Evolutionary conservation across 1,140 invertebrate species (phyloP).

Genomic region (Colletes gigas): DNA sequence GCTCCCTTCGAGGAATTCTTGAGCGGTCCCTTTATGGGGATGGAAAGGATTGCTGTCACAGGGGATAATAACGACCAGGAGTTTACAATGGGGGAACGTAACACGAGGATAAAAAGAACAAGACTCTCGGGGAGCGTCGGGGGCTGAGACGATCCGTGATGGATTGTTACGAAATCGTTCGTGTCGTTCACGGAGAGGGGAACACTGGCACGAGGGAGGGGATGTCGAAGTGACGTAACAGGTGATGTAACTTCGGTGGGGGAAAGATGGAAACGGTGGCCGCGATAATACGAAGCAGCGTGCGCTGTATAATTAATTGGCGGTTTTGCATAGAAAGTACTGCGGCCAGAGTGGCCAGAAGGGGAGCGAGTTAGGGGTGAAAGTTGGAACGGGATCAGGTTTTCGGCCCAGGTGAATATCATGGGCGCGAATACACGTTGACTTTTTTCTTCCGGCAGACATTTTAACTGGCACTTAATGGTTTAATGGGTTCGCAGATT

Average conservation of each 20-base stretch:
- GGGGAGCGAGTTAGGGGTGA: neutral
- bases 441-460: neutral
- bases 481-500: neutral
- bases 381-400: neutral
- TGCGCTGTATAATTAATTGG: slow-evolving; percentile 8
- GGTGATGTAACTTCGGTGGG: neutral
- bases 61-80: neutral
- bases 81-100: neutral
- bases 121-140: neutral
- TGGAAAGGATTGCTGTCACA: neutral
- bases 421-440: neutral
- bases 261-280: neutral
- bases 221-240: slow-evolving; percentile 13
- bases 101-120: too few species aligned
- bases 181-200: neutral
- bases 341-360: neutral
- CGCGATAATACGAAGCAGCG: slow-evolving; percentile 1
- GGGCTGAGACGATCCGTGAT: neutral
- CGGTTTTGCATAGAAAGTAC: neutral
- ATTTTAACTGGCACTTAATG: slow-evolving; percentile 1
- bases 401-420: neutral
- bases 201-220: neutral
- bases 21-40: neutral
- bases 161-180: slow-evolving; percentile 3
- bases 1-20: slow-evolving; percentile 7